A percentile compares a stretch with the other conserved stretches of the same genome.
Evolutionary conservation across 1,140 invertebrate species (phyloP).

Genomic region (Thrips palmi): DNA sequence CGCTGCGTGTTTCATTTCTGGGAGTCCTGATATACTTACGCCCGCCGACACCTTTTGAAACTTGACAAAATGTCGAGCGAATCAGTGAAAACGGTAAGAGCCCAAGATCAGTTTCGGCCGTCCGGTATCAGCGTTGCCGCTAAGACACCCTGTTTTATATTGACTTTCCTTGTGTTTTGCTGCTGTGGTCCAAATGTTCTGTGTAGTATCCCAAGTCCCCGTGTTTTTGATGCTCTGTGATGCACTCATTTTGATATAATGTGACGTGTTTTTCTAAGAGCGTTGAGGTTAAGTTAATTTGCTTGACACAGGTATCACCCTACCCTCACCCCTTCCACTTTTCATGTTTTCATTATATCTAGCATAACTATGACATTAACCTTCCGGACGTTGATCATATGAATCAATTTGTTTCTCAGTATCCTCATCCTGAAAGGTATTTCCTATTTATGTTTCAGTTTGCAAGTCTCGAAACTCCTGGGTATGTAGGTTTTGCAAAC

Average conservation of each 20-base stretch:
- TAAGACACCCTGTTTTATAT: constrained; percentile 2
- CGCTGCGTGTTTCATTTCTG: too few species aligned
- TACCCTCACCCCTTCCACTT: too few species aligned
- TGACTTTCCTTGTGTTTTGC: not conserved
- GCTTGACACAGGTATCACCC: too few species aligned
- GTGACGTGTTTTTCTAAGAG: too few species aligned
- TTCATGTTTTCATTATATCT: not conserved
- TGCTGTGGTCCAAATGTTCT: constrained; percentile 7
- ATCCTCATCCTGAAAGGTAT: constrained; percentile 4
- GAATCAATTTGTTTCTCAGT: constrained; percentile 10
- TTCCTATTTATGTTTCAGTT: constrained; percentile 34
- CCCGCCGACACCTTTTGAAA: too few species aligned
- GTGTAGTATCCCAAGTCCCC: too few species aligned
- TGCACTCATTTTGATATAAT: not conserved
- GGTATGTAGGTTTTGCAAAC: constrained; percentile 86
- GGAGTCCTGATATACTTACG: too few species aligned
- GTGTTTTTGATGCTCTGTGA: not conserved
- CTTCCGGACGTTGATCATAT: not conserved
- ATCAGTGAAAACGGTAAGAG: constrained; percentile 25
- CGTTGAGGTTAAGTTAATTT: too few species aligned
- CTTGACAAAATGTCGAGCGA: constrained; percentile 22
- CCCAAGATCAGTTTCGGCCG: too few species aligned
- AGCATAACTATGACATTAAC: not conserved
- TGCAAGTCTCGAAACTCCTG: constrained; percentile 60
- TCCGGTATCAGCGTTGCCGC: constrained; percentile 12